These are phyloP conservation scores for Ifrita kowaldi DNA, from an alignment of 2,113 vertebrate genomes.

Conservation along the genomic window DNA sequence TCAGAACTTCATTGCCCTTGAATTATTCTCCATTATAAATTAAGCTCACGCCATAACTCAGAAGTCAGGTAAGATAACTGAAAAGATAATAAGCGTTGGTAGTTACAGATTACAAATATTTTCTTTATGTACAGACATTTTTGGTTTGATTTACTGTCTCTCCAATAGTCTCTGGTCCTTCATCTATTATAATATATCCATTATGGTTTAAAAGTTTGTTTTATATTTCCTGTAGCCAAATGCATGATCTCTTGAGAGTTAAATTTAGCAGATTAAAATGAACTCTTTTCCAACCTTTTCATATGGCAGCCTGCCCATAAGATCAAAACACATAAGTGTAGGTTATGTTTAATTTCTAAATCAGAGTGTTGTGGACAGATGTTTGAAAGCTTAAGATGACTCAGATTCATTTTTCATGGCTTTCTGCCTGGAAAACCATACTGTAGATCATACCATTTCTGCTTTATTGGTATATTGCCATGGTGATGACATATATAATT, in stretches of 20 bases:
- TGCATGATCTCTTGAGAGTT: slow-evolving; percentile 20
- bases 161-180: not conserved
- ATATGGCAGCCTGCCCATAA: slow-evolving; percentile 45
- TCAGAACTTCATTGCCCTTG: not conserved
- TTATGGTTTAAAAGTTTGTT: slow-evolving; percentile 44
- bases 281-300: slow-evolving; percentile 66
- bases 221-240: slow-evolving; percentile 53
- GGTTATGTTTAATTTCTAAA: slow-evolving; percentile 72
- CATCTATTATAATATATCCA: not conserved
- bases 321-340: slow-evolving; percentile 71
- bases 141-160: not conserved
- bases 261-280: slow-evolving; percentile 65
- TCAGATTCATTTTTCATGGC: slow-evolving; percentile 60
- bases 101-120: not conserved
- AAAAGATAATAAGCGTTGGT: not conserved
- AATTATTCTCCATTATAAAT: not conserved
- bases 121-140: not conserved
- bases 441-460: not conserved
- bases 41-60: not conserved
- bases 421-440: slow-evolving; percentile 68
- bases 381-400: slow-evolving; percentile 68
- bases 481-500: slow-evolving; percentile 1
- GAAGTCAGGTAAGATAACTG: not conserved
- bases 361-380: slow-evolving; percentile 66
- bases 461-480: slow-evolving; percentile 4